These are phyloP conservation scores for Misgurnus mizolepis DNA, from an alignment of 2,113 vertebrate species.

Conservation along the genomic window DNA sequence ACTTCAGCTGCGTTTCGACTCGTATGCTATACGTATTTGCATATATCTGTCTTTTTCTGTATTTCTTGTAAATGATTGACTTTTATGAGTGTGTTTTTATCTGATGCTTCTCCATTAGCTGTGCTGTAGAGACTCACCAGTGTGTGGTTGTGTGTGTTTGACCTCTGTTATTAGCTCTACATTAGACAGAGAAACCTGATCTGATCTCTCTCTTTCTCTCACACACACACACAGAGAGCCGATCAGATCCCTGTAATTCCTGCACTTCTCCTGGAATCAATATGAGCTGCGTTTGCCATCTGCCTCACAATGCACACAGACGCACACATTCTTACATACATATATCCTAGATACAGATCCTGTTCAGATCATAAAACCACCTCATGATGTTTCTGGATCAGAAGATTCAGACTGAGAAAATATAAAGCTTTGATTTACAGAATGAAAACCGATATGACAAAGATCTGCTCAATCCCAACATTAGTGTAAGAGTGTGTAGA, in stretches of 20 bases:
- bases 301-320: constrained; percentile 22
- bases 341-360: constrained; percentile 11
- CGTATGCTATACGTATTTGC: no score
- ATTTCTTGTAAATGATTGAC: neutral
- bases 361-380: neutral
- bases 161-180: constrained; percentile 36
- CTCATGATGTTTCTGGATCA: neutral
- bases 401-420: neutral
- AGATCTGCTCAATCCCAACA: no score
- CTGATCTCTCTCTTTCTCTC: constrained; percentile 2
- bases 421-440: neutral
- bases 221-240: neutral
- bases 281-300: neutral
- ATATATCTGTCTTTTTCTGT: neutral
- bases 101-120: constrained; percentile 12
- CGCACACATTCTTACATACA: constrained; percentile 26
- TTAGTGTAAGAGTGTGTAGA: no score
- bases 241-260: constrained; percentile 18
- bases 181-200: constrained; percentile 53
- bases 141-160: neutral
- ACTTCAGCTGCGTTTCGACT: no score
- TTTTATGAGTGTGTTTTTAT: constrained; percentile 6
- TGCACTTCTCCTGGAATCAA: constrained; percentile 29
- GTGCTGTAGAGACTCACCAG: neutral
- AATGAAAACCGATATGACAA: no score